Conservation (phyloP, 2,888 invertebrate genomes). For the Chydorus sphaericus region DNA sequence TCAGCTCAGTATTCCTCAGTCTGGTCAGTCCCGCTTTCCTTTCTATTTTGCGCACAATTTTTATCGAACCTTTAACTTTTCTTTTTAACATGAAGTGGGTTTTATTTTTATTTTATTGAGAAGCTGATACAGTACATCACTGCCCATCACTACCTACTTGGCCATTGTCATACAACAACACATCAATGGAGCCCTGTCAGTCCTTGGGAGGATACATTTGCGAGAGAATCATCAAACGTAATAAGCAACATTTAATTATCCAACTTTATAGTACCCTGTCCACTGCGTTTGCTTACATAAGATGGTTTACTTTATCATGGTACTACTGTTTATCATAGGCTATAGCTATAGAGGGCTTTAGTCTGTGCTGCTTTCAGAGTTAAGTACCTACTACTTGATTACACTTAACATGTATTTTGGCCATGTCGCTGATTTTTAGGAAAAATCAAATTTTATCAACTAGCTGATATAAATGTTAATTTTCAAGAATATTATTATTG, state of each 20-base stretch:
- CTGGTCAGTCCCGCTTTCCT: neutral
- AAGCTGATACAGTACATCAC: neutral
- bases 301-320: too few relatives aligned
- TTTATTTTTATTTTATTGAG: neutral
- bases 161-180: neutral
- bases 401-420: too few relatives aligned
- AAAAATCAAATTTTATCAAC: too few relatives aligned
- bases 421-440: too few relatives aligned
- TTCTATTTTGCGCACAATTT: neutral
- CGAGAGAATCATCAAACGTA: neutral
- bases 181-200: neutral
- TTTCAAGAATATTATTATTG: too few relatives aligned
- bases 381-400: too few relatives aligned
- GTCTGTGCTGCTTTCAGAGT: too few relatives aligned
- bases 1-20: neutral
- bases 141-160: neutral
- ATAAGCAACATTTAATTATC: neutral
- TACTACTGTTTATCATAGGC: too few relatives aligned
- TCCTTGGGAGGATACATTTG: slow-evolving; percentile 4
- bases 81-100: neutral
- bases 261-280: too few relatives aligned
- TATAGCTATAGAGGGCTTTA: too few relatives aligned
- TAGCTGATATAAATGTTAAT: too few relatives aligned
- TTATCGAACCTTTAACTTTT: neutral
- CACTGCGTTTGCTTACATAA: too few relatives aligned